Evolutionary conservation across 2,888 invertebrate species (phyloP).

Genomic region (Rugalucina vietnamica): DNA sequence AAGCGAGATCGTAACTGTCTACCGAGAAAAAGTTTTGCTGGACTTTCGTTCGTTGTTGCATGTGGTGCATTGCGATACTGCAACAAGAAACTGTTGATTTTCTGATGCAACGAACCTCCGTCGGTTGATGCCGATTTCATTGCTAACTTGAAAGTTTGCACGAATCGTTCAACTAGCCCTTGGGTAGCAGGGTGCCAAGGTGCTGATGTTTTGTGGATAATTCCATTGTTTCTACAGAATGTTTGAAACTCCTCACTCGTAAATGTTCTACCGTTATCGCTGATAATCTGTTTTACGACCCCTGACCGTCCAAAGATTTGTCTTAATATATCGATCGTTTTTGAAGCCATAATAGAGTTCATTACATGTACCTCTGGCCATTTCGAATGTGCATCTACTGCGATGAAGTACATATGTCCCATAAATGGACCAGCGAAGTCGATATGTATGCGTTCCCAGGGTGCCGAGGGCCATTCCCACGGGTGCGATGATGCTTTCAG

Average conservation of each 20-base stretch:
- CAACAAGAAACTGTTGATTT: conserved; percentile 35
- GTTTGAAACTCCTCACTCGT: conserved; percentile 17
- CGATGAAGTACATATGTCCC: neutral
- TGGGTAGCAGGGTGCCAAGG: conserved; percentile 54
- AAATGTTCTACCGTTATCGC: conserved; percentile 56
- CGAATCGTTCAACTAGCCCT: conserved; percentile 57
- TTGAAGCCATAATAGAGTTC: neutral
- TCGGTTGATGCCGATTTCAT: conserved; percentile 39
- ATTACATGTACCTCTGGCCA: neutral
- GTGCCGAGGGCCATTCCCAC: neutral
- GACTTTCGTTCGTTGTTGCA: conserved; percentile 38
- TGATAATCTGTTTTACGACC: neutral
- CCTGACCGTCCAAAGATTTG: conserved; percentile 26
- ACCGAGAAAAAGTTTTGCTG: conserved; percentile 53
- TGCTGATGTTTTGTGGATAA: conserved; percentile 48
- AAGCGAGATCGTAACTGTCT: conserved; percentile 29
- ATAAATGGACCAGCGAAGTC: neutral
- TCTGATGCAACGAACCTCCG: conserved; percentile 22
- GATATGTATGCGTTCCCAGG: neutral
- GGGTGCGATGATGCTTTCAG: no score
- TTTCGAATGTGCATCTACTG: neutral
- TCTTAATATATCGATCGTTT: conserved; percentile 24
- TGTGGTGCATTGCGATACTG: conserved; percentile 43
- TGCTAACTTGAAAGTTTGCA: conserved; percentile 56
- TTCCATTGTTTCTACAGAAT: conserved; percentile 18